A percentile compares a stretch with the other conserved stretches of the same genome.
Evolutionary conservation across 35 echinoderm and acorn worm species (phyloP).

Genomic region (Hemicentrotus pulcherrimus): DNA sequence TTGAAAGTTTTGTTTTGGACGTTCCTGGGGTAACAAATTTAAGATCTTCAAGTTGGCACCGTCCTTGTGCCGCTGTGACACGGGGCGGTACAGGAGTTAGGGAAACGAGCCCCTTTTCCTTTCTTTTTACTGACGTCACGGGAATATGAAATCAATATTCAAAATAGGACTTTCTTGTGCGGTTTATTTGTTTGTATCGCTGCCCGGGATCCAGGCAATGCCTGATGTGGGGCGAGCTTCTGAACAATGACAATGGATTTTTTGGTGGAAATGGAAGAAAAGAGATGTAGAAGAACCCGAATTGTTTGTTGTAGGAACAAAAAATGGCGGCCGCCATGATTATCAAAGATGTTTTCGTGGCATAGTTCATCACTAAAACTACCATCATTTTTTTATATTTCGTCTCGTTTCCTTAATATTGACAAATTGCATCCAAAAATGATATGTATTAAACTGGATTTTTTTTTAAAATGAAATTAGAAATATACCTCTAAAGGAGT

Average conservation of each 20-base stretch:
- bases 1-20: not conserved
- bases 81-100: not conserved
- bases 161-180: conserved; percentile 13
- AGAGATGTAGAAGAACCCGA: not conserved
- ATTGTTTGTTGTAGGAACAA: conserved; percentile 31
- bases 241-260: not conserved
- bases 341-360: no score
- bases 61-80: not conserved
- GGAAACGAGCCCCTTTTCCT: not conserved
- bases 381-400: no score
- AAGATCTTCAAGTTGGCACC: not conserved
- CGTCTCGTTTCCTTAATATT: no score
- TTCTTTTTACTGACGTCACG: conserved; percentile 37
- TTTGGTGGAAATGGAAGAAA: not conserved
- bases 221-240: not conserved
- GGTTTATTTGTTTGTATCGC: conserved; percentile 44
- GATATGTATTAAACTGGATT: no score
- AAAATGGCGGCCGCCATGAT: conserved; percentile 20
- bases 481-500: no score
- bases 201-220: conserved; percentile 7
- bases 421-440: no score
- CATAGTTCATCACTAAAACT: no score
- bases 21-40: no score
- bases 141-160: conserved; percentile 21
- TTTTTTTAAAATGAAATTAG: no score